Conservation (phyloP, 1,140 invertebrate species). For the Philotrypesis tridentata region DNA sequence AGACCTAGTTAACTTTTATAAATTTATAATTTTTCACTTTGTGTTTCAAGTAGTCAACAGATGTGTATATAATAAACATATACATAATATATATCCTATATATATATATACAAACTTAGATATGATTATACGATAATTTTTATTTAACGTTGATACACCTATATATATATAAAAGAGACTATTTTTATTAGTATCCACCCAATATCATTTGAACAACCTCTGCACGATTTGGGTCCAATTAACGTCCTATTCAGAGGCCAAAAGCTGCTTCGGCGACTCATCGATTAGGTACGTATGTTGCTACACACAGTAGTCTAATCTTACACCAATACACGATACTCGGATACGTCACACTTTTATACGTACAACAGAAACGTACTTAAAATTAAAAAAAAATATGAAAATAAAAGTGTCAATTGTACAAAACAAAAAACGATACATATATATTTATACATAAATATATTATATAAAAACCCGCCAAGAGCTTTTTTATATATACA, state of each 20-base stretch:
- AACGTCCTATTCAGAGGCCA: background rate
- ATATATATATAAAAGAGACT: background rate
- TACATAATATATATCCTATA: too few relatives aligned
- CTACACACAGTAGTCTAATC: background rate
- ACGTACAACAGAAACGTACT: too few relatives aligned
- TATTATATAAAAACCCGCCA: too few relatives aligned
- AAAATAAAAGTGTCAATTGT: too few relatives aligned
- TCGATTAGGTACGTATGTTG: slow-evolving; percentile 37
- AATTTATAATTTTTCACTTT: background rate
- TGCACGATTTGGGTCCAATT: slow-evolving; percentile 41
- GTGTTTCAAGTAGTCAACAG: background rate
- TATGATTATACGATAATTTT: background rate
- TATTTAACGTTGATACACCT: background rate
- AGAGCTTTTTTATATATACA: background rate
- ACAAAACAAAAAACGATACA: too few relatives aligned
- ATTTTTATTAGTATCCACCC: slow-evolving; percentile 4
- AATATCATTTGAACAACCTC: slow-evolving; percentile 25
- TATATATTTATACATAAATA: too few relatives aligned
- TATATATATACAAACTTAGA: background rate
- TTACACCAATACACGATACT: too few relatives aligned
- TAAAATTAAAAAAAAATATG: too few relatives aligned
- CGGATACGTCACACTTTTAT: too few relatives aligned
- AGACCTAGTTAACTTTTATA: background rate
- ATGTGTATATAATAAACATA: background rate
- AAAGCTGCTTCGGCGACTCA: background rate